Evolutionary conservation across 2,113 vertebrate species (phyloP), one percentile per base, ranked within the genome.

Genomic region (Grantiella picta): DNA sequence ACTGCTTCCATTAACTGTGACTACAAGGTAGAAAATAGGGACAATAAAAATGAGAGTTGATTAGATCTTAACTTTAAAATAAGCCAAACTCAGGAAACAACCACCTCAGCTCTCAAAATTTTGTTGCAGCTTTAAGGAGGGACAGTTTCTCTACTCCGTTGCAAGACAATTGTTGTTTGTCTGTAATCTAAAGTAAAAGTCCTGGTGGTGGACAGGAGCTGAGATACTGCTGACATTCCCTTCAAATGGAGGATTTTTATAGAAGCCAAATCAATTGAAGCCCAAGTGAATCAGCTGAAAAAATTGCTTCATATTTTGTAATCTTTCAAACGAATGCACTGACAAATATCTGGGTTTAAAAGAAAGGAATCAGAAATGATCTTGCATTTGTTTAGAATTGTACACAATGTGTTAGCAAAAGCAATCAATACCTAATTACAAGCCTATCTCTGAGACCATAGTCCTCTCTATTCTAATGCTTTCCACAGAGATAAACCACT

Each of bases 341-440:
- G 89, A 76, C 80, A 86, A 84, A 93, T 95, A 96, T 97, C 90
- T 97, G 80, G 40, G 23, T 95, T 97, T 96, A 89, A 88, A 96
- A 96, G 61, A 94, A 97, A 97, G 40, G 57, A 97, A 72, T 89
- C 75, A 96, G 93, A 96, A 97, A 97, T 20, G 52, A 79, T 92
- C 84, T 91, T 97, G 84, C 54, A 96, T 97, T 97, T 98, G 93
- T 97, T 98, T 97, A 96, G 90, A 96, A 96, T 82, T 97, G 95
- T 92, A 75, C 76, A 90, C 94, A 96, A 95, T 96, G 82, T 79
- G 82, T 95, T 97, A 97, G 95, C 5, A 9, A 97, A 98, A 97
- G 89, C 96, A 98, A 98, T 98, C 98, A 97, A 98, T 98, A 98
- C 47, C 84, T 97, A 98, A 98, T 98, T 98, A 98, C 91, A 63